Base-by-base conservation (phyloP, 1,140 invertebrate species). In the Neelides sp. region DNA sequence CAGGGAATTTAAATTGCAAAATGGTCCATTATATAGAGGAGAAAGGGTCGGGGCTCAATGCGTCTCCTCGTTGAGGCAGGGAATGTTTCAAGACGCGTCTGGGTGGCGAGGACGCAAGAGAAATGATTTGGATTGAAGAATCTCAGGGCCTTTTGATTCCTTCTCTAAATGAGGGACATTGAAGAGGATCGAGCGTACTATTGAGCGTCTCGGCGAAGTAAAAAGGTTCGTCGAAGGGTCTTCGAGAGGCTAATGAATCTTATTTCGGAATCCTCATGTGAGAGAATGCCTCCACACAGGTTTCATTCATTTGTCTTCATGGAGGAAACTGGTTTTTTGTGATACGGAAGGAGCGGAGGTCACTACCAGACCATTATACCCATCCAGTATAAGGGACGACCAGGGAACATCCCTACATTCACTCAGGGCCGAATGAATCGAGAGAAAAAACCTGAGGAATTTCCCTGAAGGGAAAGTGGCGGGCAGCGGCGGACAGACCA, bases 281-380 rank as follows among this genome's bases (percentile, higher is more conserved):
- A 32, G 41, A 51, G 41, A 51, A 51, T 51, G 44, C 49, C 49
- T 45, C 26, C 22, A 44, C 30, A 34, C n/a, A n/a, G n/a, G n/a
- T 30, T 51, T 44, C 49, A 51, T 51, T 51, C 49, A 51, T 51
- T 51, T 51, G 41, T 51, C 49, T 44, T 19, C 41, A 32, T 41
- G 43, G 48, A 50, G 13, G 37, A 51, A 51, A 51, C 49, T 44
- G 49, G 49, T 51, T 51, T 51, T 51, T 51, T 44, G 41, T 44
- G 41, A 51, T 51, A 51, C 49, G 49, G 49, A 51, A 51, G 49
- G 49, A 51, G 37, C 40, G 41, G 41, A 8, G 3, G 28, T 26
- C 22, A 24, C 23, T 17, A 13, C 15, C 41, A 24, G 41, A 23
- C 15, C 17, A 2, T n/a, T 40, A 42, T 26, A 40, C 27, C 23